A percentile compares a stretch with the other conserved stretches of the same genome.
Evolutionary conservation across 2,888 invertebrate species (phyloP).

Genomic region (Hyposoter didymator): DNA sequence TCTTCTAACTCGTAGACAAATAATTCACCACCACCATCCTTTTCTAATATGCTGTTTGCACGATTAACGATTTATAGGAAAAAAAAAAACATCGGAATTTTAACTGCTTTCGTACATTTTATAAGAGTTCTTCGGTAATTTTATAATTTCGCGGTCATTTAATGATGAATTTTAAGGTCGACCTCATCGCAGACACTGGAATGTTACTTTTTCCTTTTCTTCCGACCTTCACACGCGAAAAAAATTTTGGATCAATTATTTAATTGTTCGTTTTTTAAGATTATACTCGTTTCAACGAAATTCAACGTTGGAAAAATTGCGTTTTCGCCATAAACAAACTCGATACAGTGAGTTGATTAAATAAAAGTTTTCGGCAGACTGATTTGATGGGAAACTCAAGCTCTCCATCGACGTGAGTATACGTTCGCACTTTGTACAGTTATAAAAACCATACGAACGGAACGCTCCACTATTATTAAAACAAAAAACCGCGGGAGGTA

Average conservation of each 20-base stretch:
- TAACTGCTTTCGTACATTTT: not conserved
- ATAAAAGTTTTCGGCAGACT: not conserved
- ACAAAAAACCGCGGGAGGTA: not conserved
- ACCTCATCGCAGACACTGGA: not conserved
- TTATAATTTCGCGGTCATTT: not conserved
- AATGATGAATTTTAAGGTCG: not conserved
- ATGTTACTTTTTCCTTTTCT: not conserved
- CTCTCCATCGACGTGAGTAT: not conserved
- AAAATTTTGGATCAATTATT: too few species aligned
- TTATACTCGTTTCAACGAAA: not conserved
- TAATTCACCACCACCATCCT: constrained; percentile 2
- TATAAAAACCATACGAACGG: not conserved
- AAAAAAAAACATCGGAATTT: not conserved
- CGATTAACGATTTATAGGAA: constrained; percentile 2
- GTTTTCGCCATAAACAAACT: not conserved
- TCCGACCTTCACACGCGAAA: too few species aligned
- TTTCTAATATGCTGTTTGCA: constrained; percentile 9
- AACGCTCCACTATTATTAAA: not conserved
- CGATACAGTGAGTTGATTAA: not conserved
- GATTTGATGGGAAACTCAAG: not conserved
- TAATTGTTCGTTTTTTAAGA: not conserved
- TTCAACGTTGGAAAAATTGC: not conserved
- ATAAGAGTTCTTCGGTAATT: not conserved
- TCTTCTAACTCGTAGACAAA: constrained; percentile 22
- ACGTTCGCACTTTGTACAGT: not conserved